Evolutionary conservation across 2,888 invertebrate species (phyloP), one percentile per base, ranked within the genome.

Genomic region (Rotaria sp.): DNA sequence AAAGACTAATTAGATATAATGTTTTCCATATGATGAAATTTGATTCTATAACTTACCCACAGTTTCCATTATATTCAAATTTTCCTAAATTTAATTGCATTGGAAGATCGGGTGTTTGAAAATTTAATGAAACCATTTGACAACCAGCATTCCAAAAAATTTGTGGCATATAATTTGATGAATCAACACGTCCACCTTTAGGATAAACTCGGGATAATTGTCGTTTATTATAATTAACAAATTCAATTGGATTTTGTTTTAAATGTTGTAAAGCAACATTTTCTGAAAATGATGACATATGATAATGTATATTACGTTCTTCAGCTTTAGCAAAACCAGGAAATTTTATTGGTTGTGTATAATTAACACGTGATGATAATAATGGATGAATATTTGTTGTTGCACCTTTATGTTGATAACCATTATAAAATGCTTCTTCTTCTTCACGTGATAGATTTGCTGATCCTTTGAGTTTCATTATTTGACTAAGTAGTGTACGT

Each of bases 101-200:
- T 59, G 97, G 97, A 89, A 99, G 93, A 93, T 99, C 99, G 95
- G 92, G 91, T 30, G 98, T 98, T 93, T 99, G 99, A 93, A 99
- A 99, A 93, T 99, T 99, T 75, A 99, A 93, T 0, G 99, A 96
- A 45, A 99, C 99, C 98, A 93, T 93, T 93, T 99, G 99, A 92
- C 97, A 98, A 88, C 99, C 99, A 59, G 98, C 98, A 93, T 99
- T 99, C 99, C 99, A 99, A 93, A 99, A 99, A 88, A 99, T 97
- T 94, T 98, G 98, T 26, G 99, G 98, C 95, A 99, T 96, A 91
- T 97, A 99, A 91, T 99, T 99, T 75, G 97, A 97, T 86, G 98
- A 99, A 92, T 99, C 99, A 50, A 98, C 99, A 85, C 99, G 92
- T 5, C 97, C 97, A 88, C 99, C 99, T 91, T 97, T 97, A 1